A percentile compares a stretch with the other conserved stretches of the same genome.
Evolutionary conservation across 2,113 vertebrate species (phyloP).

Genomic region (Herpetotheres cachinnans): DNA sequence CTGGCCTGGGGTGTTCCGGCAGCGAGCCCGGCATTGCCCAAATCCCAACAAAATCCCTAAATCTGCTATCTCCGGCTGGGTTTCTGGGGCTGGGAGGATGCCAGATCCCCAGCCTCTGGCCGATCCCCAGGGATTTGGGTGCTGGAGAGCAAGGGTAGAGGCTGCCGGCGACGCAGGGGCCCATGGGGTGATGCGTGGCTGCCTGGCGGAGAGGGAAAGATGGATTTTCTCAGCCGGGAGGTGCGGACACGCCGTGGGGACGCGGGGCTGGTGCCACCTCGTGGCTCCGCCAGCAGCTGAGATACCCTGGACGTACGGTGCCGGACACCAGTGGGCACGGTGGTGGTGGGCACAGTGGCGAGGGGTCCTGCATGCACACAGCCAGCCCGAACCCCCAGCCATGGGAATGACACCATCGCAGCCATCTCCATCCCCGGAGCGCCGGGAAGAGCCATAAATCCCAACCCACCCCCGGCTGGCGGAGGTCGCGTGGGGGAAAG

Average conservation of each 20-base stretch:
- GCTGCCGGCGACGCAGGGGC: accelerated
- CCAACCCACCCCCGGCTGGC: accelerated
- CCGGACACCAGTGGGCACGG: accelerated
- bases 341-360: accelerated
- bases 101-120: not conserved
- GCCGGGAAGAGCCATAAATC: accelerated
- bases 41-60: not conserved
- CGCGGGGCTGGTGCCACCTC: slow-evolving; percentile 36
- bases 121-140: accelerated
- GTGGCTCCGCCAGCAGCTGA: not conserved
- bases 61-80: not conserved
- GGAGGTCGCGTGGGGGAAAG: accelerated
- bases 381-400: accelerated
- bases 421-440: accelerated
- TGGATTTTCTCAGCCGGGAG: not conserved
- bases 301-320: accelerated
- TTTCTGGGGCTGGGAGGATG: not conserved
- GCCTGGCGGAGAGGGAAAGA: not conserved
- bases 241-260: not conserved
- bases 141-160: not conserved
- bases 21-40: not conserved
- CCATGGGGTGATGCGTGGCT: not conserved
- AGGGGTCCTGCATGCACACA: accelerated
- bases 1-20: not conserved
- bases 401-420: accelerated